Conservation (phyloP, 2,797 vertebrate species). For the Varecia variegata region DNA sequence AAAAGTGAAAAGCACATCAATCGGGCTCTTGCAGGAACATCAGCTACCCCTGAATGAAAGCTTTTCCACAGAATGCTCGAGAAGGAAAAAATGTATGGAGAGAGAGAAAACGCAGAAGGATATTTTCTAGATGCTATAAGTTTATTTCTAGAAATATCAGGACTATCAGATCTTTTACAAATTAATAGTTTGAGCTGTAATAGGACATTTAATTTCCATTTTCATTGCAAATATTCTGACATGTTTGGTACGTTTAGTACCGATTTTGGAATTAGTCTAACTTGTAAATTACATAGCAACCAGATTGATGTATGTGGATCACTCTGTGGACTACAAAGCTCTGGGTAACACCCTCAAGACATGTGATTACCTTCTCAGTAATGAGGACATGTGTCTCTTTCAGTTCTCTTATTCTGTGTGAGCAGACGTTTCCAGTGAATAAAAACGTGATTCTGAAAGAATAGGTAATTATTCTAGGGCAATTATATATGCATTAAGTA, state of each 20-base stretch:
- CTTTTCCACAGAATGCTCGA: background rate
- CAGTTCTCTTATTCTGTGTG: background rate
- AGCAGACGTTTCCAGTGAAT: slow-evolving; percentile 10
- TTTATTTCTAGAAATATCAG: background rate
- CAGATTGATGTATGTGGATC: background rate
- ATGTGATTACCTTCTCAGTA: background rate
- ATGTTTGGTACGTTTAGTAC: background rate
- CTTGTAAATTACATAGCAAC: background rate
- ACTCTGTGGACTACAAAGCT: background rate
- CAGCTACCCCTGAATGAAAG: background rate
- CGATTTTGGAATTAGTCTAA: slow-evolving; percentile 3
- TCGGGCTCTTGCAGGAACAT: background rate
- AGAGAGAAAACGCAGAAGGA: background rate
- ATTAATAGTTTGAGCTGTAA: background rate
- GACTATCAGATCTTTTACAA: background rate
- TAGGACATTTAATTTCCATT: background rate
- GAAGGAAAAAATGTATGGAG: background rate
- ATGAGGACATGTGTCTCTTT: background rate
- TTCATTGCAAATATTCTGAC: background rate
- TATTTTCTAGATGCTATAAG: background rate
- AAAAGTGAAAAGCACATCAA: background rate
- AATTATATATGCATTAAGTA: background rate
- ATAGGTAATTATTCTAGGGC: background rate
- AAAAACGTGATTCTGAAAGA: slow-evolving; percentile 19
- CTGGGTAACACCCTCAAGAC: background rate